phyloP scores from a whole-genome alignment of 2,113 vertebrate species.

The Crotalus viridis region DNA sequence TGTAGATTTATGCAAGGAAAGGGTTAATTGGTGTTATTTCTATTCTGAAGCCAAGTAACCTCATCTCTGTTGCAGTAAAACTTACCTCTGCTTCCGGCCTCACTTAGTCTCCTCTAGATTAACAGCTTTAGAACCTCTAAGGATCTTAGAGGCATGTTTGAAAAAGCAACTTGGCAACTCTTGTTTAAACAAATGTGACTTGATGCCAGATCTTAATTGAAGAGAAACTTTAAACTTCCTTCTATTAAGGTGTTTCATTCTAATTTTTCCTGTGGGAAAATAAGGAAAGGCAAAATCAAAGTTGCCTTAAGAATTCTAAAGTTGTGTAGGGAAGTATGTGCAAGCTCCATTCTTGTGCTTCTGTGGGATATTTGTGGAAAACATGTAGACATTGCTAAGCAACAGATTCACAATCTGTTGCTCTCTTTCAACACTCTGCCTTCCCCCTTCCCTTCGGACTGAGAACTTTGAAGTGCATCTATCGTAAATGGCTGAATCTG shows the following conservation, averaged over 20 bases:
- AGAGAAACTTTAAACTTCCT: slow-evolving; percentile 42
- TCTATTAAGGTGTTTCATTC: slow-evolving; percentile 17
- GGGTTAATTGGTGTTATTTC: slow-evolving; percentile 11
- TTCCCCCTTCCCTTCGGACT: not conserved
- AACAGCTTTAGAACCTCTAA: not conserved
- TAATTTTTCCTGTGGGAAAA: slow-evolving; percentile 7
- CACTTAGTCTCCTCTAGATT: not conserved
- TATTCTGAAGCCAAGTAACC: not conserved
- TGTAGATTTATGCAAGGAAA: not conserved
- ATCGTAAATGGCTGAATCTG: slow-evolving; percentile 21
- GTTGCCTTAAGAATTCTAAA: slow-evolving; percentile 10
- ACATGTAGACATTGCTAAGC: slow-evolving; percentile 39
- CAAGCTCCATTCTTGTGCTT: not conserved
- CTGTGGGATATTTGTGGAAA: slow-evolving; percentile 41
- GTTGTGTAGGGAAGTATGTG: not conserved
- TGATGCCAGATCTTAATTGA: slow-evolving; percentile 28
- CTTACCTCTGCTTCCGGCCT: slow-evolving; percentile 8
- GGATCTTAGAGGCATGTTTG: not conserved
- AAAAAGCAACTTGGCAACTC: not conserved
- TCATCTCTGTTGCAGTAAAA: slow-evolving; percentile 22
- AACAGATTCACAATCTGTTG: slow-evolving; percentile 25
- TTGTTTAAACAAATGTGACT: slow-evolving; percentile 13
- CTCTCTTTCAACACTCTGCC: slow-evolving; percentile 40
- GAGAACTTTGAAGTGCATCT: slow-evolving; percentile 19
- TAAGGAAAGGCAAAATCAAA: slow-evolving; percentile 20